Conservation (phyloP, 2,888 invertebrate species). For the Drosophila rellima region DNA sequence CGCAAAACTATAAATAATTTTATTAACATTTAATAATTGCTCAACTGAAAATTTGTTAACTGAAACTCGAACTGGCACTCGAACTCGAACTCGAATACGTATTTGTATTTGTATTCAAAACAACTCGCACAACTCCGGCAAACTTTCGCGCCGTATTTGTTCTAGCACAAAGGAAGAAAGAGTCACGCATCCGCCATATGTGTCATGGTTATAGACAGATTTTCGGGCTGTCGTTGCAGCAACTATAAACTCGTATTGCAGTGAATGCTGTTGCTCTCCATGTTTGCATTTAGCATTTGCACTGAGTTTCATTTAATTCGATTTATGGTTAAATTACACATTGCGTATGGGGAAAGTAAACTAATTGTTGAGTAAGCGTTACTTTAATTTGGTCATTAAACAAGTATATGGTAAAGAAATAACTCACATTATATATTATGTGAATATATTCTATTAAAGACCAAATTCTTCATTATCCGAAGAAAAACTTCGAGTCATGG, state of each 20-base stretch:
- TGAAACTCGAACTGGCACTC: slow-evolving; percentile 41
- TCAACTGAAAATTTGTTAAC: slow-evolving; percentile 34
- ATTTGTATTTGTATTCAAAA: background rate
- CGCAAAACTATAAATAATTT: slow-evolving; percentile 34
- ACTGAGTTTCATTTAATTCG: slow-evolving; percentile 63
- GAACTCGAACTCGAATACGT: slow-evolving; percentile 1
- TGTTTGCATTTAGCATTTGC: slow-evolving; percentile 37
- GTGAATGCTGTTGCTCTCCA: background rate
- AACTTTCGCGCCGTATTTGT: background rate
- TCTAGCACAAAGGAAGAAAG: background rate
- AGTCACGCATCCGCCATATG: slow-evolving; percentile 39
- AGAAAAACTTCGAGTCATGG: too few relatives aligned
- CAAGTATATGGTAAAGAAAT: background rate
- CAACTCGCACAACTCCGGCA: background rate
- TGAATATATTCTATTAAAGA: background rate
- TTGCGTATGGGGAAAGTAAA: slow-evolving; percentile 9
- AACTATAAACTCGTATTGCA: background rate
- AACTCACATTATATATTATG: slow-evolving; percentile 1
- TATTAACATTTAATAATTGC: slow-evolving; percentile 23
- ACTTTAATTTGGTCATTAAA: slow-evolving; percentile 8
- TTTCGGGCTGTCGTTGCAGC: background rate
- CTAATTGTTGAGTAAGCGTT: slow-evolving; percentile 14
- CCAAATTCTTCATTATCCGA: too few relatives aligned
- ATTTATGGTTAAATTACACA: slow-evolving; percentile 47
- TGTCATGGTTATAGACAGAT: slow-evolving; percentile 4